Conservation (phyloP, 2,888 invertebrate species). For the Diarsia mendica region DNA sequence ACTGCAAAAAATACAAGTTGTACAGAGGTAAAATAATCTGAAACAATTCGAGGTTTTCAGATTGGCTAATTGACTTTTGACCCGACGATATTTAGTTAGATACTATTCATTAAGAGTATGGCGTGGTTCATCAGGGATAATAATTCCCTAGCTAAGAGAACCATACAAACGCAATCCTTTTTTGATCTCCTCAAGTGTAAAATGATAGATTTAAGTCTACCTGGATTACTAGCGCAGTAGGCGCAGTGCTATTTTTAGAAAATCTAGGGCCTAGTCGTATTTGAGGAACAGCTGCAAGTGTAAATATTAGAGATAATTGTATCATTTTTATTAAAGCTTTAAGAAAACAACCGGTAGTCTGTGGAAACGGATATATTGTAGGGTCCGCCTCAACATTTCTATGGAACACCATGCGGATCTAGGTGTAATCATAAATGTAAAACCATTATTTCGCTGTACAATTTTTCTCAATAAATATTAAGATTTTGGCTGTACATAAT, state of each 20-base stretch:
- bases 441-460: conserved; percentile 1
- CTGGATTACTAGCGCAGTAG: not conserved
- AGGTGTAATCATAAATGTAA: conserved; percentile 6
- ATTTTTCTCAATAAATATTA: conserved; percentile 1
- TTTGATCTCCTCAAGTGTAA: conserved; percentile 43
- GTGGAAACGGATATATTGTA: not conserved
- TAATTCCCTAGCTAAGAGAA: conserved; percentile 4
- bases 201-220: conserved; percentile 16
- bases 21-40: not conserved
- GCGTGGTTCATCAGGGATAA: not conserved
- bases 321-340: conserved; percentile 19
- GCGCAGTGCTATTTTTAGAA: not conserved
- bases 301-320: conserved; percentile 14
- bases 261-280: conserved; percentile 6
- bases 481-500: conserved; percentile 42
- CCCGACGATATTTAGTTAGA: not conserved
- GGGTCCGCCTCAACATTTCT: not conserved
- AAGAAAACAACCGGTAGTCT: conserved; percentile 11
- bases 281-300: not conserved
- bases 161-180: conserved; percentile 8
- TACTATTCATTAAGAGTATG: not conserved
- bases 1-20: not conserved
- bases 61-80: not conserved
- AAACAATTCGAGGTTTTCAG: not conserved
- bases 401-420: not conserved